A percentile compares a stretch with the other conserved stretches of the same genome.
Conservation (phyloP, 2,797 vertebrate genomes). For the Pseudochromis fuscus region DNA sequence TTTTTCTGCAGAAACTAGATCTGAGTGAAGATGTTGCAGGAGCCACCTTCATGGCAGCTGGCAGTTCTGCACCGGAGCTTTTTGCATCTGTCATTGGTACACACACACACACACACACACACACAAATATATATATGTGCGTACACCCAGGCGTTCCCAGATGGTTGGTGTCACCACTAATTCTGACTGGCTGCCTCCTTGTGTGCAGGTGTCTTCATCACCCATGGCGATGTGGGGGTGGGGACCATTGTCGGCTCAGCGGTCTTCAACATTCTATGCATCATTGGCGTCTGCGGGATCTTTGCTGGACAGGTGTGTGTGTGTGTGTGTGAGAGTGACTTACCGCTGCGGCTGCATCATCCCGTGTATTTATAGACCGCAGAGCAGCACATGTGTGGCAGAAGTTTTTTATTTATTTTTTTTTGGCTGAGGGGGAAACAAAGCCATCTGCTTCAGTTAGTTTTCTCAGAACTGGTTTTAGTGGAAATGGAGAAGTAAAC, state of each 20-base stretch:
- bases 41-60: constrained; percentile 99
- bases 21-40: constrained; percentile 98
- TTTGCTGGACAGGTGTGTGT: constrained; percentile 94
- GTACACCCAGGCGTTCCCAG: constrained; percentile 42
- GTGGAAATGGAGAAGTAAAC: constrained; percentile 22
- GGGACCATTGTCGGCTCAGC: constrained; percentile 98
- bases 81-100: constrained; percentile 98
- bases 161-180: constrained; percentile 56
- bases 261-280: constrained; percentile 98
- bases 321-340: constrained; percentile 60
- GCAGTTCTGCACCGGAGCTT: constrained; percentile 97
- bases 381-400: constrained; percentile 46
- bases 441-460: constrained; percentile 51
- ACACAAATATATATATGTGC: neutral
- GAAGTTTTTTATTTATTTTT: constrained; percentile 19
- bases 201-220: constrained; percentile 95
- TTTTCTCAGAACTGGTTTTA: constrained; percentile 33
- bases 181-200: constrained; percentile 55
- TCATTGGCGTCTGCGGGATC: constrained; percentile 96
- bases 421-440: constrained; percentile 47
- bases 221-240: constrained; percentile 96
- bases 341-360: constrained; percentile 39
- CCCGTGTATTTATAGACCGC: constrained; percentile 64
- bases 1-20: constrained; percentile 89
- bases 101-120: neutral